phyloP scores from a whole-genome alignment of 2,888 invertebrate species.

The Ochropleura leucogaster region DNA sequence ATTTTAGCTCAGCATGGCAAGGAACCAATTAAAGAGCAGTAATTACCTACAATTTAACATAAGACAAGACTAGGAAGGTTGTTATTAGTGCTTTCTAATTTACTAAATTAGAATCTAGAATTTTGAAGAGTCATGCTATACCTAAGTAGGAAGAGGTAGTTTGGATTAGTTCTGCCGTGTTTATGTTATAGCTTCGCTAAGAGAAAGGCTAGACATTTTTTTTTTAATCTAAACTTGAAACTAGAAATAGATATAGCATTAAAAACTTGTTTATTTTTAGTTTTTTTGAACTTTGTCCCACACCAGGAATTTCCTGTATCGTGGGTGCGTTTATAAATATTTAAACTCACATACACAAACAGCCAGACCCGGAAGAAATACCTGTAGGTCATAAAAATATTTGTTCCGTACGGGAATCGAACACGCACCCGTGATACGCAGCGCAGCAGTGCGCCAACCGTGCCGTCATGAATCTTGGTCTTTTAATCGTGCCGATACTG shows the following conservation, averaged over 20 bases:
- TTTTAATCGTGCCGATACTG: too few species aligned
- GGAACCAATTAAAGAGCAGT: constrained; percentile 56
- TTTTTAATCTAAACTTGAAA: background rate
- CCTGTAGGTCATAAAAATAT: too few species aligned
- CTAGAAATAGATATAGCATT: background rate
- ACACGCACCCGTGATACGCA: too few species aligned
- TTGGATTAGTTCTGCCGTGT: background rate
- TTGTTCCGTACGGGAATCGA: too few species aligned
- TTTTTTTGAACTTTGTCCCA: too few species aligned
- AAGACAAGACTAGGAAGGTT: constrained; percentile 41
- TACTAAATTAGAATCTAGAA: constrained; percentile 52
- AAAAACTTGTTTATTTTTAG: too few species aligned
- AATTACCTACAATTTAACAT: constrained; percentile 53
- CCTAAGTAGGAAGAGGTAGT: background rate
- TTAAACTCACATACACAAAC: too few species aligned
- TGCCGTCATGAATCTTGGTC: too few species aligned
- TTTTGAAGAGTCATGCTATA: constrained; percentile 28
- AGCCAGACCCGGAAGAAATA: too few species aligned
- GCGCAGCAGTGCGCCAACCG: too few species aligned
- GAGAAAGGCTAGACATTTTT: background rate
- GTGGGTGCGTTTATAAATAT: too few species aligned
- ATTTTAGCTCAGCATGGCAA: constrained; percentile 37
- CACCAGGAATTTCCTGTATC: too few species aligned
- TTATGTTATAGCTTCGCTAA: background rate
- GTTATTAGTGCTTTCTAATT: constrained; percentile 58